Evolutionary conservation across 2,113 vertebrate genomes (phyloP).

Genomic region (Catharus fuscescens): DNA sequence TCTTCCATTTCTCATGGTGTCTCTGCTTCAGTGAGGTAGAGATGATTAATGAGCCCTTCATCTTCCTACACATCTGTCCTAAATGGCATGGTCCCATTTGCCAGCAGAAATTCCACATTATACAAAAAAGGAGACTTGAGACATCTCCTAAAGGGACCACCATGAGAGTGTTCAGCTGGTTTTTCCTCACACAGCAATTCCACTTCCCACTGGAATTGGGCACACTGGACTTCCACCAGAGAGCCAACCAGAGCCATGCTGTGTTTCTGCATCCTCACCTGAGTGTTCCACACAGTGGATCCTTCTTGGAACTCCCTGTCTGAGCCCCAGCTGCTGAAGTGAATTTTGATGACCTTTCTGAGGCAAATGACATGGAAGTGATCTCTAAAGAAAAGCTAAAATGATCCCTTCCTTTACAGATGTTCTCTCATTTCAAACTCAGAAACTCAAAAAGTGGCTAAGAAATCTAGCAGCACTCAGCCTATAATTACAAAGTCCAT

Average conservation of each 20-base stretch:
- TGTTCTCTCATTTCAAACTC: background rate
- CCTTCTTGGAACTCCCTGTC: background rate
- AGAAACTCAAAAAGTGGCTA: background rate
- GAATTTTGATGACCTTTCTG: background rate
- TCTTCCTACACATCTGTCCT: background rate
- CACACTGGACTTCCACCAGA: background rate
- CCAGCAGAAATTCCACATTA: background rate
- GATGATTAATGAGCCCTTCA: slow-evolving; percentile 22
- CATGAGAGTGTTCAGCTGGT: background rate
- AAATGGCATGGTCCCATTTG: background rate
- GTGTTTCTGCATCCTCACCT: background rate
- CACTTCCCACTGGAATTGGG: background rate
- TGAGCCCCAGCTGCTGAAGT: background rate
- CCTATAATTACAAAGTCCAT: background rate
- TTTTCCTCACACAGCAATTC: background rate
- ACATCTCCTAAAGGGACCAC: background rate
- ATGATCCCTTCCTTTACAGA: background rate
- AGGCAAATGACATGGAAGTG: background rate
- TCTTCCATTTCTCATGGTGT: background rate
- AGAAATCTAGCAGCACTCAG: background rate
- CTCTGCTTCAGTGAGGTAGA: background rate
- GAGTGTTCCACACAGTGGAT: accelerated
- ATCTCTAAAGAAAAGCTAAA: background rate
- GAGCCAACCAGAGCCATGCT: background rate
- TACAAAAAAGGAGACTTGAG: background rate